These are phyloP conservation scores for Calycopis cecrops DNA, from an alignment of 1,140 invertebrate genomes.

Conservation along the genomic window DNA sequence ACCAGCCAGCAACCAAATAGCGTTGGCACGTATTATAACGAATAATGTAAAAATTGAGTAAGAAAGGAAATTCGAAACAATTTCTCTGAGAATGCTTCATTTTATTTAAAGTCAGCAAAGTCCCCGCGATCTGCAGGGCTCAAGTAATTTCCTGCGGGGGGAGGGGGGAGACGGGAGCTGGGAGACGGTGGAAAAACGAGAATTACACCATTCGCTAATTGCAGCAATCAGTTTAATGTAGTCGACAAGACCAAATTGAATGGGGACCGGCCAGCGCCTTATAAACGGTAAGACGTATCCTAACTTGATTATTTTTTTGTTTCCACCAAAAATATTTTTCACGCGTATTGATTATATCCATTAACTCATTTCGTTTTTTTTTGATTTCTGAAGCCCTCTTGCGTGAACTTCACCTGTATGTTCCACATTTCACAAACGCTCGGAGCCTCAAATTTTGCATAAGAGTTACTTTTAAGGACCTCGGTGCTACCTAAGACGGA, in stretches of 20 bases:
- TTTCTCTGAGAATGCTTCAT: conserved; percentile 38
- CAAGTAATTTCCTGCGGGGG: conserved; percentile 63
- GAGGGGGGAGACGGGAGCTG: conserved; percentile 25
- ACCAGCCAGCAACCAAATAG: background rate
- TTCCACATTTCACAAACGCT: too few species aligned
- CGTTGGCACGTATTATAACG: conserved; percentile 32
- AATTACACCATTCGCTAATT: conserved; percentile 72
- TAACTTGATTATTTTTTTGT: conserved; percentile 32
- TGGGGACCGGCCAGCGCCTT: conserved; percentile 42
- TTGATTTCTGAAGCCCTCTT: too few species aligned
- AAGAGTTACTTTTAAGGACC: too few species aligned
- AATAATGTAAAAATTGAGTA: conserved; percentile 44
- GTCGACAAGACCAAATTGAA: conserved; percentile 60
- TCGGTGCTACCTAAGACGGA: too few species aligned
- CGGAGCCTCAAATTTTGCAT: too few species aligned
- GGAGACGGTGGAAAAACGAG: conserved; percentile 56
- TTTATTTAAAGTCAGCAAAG: conserved; percentile 64
- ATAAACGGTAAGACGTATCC: conserved; percentile 34
- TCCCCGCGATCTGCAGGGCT: conserved; percentile 54
- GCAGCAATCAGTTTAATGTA: conserved; percentile 71
- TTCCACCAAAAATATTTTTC: background rate
- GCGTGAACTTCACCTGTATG: too few species aligned
- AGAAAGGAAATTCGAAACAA: conserved; percentile 58
- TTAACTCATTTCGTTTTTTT: too few species aligned
- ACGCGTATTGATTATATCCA: too few species aligned